phyloP scores from a whole-genome alignment of 2,888 invertebrate genomes.

The Ptilodon capucinus region DNA sequence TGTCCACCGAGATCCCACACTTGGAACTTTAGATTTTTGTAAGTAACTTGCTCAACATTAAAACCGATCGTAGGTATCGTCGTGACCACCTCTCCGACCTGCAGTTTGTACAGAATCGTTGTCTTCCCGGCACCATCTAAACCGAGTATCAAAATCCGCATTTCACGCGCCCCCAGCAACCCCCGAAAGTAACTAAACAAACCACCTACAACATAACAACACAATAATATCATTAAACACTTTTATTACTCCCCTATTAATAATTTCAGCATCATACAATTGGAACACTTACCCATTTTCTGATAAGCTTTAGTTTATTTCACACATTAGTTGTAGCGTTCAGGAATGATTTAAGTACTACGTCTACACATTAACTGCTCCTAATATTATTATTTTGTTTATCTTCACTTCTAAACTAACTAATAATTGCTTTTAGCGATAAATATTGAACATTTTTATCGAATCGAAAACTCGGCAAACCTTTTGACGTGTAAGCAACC shows the following conservation, averaged over 20 bases:
- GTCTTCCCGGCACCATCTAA: conserved; percentile 99
- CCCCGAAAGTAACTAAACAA: conserved; percentile 98
- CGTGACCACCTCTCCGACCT: conserved; percentile 99
- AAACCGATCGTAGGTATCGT: conserved; percentile 99
- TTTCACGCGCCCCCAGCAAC: conserved; percentile 97
- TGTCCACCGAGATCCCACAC: conserved; percentile 99
- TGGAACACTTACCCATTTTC: conserved; percentile 70
- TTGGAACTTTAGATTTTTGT: conserved; percentile 99
- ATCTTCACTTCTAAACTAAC: conserved; percentile 34
- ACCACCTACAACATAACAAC: conserved; percentile 87
- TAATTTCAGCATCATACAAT: conserved; percentile 34
- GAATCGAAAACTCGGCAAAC: conserved; percentile 41
- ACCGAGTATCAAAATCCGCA: conserved; percentile 98
- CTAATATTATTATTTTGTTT: conserved; percentile 30
- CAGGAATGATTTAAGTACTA: conserved; percentile 53
- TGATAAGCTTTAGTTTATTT: conserved; percentile 62
- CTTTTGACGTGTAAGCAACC: conserved; percentile 70
- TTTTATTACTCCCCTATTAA: conserved; percentile 17
- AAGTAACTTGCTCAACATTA: conserved; percentile 99
- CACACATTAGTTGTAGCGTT: conserved; percentile 64
- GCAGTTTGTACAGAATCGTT: conserved; percentile 98
- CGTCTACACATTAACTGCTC: conserved; percentile 41
- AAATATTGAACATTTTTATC: conserved; percentile 53
- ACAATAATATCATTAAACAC: conserved; percentile 12
- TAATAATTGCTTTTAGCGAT: conserved; percentile 39